phyloP scores from a whole-genome alignment of 2,888 invertebrate species.

The Imbricaverruca yamaguchii region DNA sequence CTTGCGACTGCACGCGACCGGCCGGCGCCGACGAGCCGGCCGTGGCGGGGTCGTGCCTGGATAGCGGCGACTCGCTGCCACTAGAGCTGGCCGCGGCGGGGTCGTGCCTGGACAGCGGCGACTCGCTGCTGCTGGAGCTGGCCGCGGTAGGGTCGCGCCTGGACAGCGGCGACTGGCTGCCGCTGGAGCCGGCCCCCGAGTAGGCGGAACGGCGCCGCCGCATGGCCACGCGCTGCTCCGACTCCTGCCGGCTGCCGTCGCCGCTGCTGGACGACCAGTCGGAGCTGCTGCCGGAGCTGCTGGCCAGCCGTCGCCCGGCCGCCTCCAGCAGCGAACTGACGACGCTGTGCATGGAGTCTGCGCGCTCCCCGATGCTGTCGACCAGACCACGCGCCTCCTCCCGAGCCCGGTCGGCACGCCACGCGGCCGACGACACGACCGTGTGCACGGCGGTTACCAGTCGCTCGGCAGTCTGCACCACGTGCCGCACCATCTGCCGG shows the following conservation, averaged over 20 bases:
- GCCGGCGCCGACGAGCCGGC: too few species aligned
- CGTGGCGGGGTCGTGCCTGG: too few species aligned
- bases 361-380: slow-evolving; percentile 43
- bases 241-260: not conserved
- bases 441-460: not conserved
- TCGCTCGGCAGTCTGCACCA: not conserved
- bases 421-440: not conserved
- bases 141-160: too few species aligned
- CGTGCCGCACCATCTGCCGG: not conserved
- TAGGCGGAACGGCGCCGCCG: too few species aligned
- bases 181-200: too few species aligned
- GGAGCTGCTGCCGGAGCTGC: not conserved
- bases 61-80: too few species aligned
- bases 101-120: too few species aligned
- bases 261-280: not conserved
- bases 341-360: slow-evolving; percentile 35
- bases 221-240: too few species aligned
- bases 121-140: too few species aligned
- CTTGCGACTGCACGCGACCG: too few species aligned
- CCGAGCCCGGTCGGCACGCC: slow-evolving; percentile 7
- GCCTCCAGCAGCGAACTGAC: not conserved
- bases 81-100: too few species aligned
- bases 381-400: slow-evolving; percentile 42
- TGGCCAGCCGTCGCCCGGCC: not conserved
- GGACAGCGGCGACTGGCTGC: too few species aligned